Conservation (phyloP, 2,113 vertebrate species). For the human (Homo sapiens) region GRCh38 chr5:117927501-117928000, state of each 20-base stretch:
- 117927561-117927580: not conserved
- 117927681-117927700: not conserved
- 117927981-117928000: not conserved
- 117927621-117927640: not conserved
- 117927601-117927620: not conserved
- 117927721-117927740: not conserved
- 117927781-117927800: fast-evolving
- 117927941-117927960: not conserved
- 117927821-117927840: not conserved
- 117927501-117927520: not conserved
- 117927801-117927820: too few relatives aligned
- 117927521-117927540: not conserved
- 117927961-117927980: not conserved
- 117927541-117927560: not conserved
- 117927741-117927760: not conserved
- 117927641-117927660: not conserved
- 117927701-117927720: fast-evolving
- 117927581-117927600: not conserved
- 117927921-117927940: not conserved
- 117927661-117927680: fast-evolving
- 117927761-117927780: not conserved
- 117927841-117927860: not conserved
- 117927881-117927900: not conserved
- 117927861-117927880: too few relatives aligned
- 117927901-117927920: not conserved